A percentile compares a stretch with the other conserved stretches of the same genome.
Evolutionary conservation across 2,888 invertebrate genomes (phyloP).

Genomic region (Eucera pruinosa): DNA sequence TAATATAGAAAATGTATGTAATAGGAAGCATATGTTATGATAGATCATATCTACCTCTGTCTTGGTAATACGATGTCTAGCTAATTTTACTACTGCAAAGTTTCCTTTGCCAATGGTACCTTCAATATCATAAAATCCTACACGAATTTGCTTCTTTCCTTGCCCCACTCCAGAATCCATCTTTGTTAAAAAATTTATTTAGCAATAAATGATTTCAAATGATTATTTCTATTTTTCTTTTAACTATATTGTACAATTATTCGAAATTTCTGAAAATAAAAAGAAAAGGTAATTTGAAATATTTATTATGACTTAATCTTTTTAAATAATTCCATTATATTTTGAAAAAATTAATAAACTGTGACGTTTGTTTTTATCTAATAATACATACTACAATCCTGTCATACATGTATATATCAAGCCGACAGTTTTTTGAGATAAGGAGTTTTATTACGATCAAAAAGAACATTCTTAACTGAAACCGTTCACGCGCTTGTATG

Average conservation of each 20-base stretch:
- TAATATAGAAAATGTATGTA: neutral
- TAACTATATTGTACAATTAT: conserved; percentile 14
- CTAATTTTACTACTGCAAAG: conserved; percentile 99
- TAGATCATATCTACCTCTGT: conserved; percentile 91
- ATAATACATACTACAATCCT: neutral
- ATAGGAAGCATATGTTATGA: neutral
- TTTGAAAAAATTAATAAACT: neutral
- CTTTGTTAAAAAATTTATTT: conserved; percentile 54
- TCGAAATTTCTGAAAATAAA: conserved; percentile 30
- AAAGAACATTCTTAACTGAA: neutral
- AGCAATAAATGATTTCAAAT: conserved; percentile 4
- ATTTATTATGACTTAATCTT: neutral
- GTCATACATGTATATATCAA: neutral
- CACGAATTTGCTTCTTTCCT: conserved; percentile 88
- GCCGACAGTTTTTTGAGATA: neutral
- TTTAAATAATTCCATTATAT: neutral
- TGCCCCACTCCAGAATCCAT: conserved; percentile 79
- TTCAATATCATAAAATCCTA: conserved; percentile 99
- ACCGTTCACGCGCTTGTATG: conserved; percentile 2
- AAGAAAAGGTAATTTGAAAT: neutral
- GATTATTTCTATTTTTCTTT: conserved; percentile 21
- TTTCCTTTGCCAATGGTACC: conserved; percentile 99
- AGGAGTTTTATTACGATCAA: conserved; percentile 2
- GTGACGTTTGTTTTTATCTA: neutral
- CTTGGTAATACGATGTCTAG: conserved; percentile 98